Conservation (phyloP, 1,140 invertebrate genomes). For the Drosophila varians region DNA sequence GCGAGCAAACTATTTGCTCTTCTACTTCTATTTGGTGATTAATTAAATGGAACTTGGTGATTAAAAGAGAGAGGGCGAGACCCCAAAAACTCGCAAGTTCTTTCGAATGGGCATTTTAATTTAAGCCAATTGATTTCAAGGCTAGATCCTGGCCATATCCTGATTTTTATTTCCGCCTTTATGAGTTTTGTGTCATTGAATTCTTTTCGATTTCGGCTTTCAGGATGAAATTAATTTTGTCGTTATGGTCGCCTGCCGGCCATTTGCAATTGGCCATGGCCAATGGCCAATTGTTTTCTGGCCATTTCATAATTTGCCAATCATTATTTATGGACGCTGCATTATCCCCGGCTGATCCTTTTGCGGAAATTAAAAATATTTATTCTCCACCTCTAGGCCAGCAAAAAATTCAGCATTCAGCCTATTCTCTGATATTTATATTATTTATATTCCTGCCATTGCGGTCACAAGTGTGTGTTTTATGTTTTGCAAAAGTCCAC, state of each 20-base stretch:
- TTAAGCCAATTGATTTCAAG: not conserved
- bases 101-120: not conserved
- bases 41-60: conserved; percentile 21
- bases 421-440: conserved; percentile 43
- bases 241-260: no score
- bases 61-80: no score
- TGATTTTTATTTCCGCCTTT: not conserved
- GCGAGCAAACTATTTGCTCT: conserved; percentile 13
- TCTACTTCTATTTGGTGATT: conserved; percentile 20
- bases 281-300: conserved; percentile 20
- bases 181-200: no score
- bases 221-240: conserved; percentile 22
- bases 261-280: no score
- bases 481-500: conserved; percentile 55
- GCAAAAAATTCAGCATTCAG: conserved; percentile 39
- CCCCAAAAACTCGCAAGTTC: not conserved
- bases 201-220: conserved; percentile 10
- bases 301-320: conserved; percentile 53
- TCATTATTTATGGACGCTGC: conserved; percentile 59
- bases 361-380: conserved; percentile 67
- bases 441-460: conserved; percentile 47
- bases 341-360: conserved; percentile 53
- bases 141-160: not conserved
- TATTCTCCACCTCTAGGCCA: no score
- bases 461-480: conserved; percentile 58